Conservation (phyloP, 2,113 vertebrate species). For the Psittacula cyanocephala region DNA sequence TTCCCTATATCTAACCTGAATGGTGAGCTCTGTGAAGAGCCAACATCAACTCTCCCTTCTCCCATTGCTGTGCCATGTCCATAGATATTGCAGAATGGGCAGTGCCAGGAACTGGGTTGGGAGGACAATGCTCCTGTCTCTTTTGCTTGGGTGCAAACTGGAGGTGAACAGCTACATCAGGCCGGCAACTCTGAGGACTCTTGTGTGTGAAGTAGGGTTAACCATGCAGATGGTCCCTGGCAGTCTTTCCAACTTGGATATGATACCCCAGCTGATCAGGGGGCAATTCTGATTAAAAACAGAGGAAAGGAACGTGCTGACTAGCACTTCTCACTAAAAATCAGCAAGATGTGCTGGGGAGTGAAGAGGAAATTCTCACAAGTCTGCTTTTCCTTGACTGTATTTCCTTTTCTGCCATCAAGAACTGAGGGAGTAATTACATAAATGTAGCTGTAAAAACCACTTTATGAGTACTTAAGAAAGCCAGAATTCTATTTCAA, state of each 20-base stretch:
- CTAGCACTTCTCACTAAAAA: neutral
- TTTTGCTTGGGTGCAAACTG: neutral
- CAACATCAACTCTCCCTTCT: neutral
- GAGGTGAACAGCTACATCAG: neutral
- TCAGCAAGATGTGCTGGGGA: neutral
- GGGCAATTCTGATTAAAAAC: neutral
- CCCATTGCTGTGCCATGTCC: neutral
- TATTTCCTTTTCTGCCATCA: neutral
- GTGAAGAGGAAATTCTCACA: neutral
- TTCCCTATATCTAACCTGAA: neutral
- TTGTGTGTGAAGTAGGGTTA: neutral
- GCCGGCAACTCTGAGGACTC: neutral
- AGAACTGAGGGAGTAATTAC: neutral
- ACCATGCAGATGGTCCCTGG: neutral
- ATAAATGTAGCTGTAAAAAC: neutral
- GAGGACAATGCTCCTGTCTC: too few relatives aligned
- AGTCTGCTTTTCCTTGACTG: neutral
- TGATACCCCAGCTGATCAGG: too few relatives aligned
- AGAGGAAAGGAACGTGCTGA: neutral
- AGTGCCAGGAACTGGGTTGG: neutral
- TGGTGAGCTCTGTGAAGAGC: neutral
- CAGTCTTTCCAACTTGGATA: neutral
- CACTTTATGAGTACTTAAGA: neutral
- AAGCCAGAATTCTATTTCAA: neutral
- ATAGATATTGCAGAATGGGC: accelerated